Evolutionary conservation across 2,888 invertebrate species (phyloP).

Genomic region (Sympetrum striolatum): DNA sequence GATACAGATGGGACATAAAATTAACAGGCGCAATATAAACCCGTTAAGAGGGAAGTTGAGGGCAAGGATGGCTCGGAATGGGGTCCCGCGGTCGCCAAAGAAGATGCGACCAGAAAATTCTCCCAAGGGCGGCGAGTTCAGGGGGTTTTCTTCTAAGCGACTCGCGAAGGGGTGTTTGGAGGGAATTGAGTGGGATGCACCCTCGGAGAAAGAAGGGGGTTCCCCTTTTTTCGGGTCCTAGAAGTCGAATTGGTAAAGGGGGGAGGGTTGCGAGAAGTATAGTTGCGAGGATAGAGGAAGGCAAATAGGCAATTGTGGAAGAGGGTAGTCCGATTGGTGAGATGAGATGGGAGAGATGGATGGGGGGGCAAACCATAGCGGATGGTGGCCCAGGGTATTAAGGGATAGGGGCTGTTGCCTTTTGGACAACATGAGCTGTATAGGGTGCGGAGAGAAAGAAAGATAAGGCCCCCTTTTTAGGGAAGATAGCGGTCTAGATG

Average conservation of each 20-base stretch:
- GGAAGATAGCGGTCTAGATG: background rate
- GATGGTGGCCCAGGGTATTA: constrained; percentile 12
- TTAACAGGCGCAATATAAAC: constrained; percentile 43
- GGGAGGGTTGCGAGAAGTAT: background rate
- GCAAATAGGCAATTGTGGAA: constrained; percentile 29
- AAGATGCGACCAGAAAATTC: background rate
- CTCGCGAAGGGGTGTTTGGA: background rate
- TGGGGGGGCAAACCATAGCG: background rate
- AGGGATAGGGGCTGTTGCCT: background rate
- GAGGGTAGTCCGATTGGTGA: constrained; percentile 17
- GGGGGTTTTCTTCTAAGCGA: background rate
- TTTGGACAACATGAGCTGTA: background rate
- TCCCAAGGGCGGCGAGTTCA: background rate
- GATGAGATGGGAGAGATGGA: background rate
- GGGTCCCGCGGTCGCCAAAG: background rate
- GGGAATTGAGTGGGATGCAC: background rate
- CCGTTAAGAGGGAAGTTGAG: constrained; percentile 43
- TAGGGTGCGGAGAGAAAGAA: background rate
- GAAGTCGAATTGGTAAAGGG: background rate
- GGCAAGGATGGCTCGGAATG: background rate
- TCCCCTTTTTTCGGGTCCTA: background rate
- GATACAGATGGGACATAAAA: constrained; percentile 44
- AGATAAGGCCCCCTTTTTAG: background rate
- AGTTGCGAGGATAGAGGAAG: background rate
- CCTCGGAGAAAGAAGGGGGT: background rate